Base-by-base conservation (phyloP, 35 echinoderm and acorn worm species). In the Nesometra sesokonis region DNA sequence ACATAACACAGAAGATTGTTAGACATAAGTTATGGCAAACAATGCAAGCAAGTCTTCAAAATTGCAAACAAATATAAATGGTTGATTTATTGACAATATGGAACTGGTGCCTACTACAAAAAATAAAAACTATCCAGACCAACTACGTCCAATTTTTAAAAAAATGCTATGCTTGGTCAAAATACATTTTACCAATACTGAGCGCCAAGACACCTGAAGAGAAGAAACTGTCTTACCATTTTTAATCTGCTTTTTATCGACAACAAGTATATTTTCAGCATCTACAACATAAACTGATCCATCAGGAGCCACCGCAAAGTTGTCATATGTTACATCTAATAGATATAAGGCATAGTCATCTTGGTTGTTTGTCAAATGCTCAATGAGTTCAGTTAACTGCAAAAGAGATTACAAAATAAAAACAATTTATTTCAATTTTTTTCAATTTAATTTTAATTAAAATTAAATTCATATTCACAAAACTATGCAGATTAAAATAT, bases 251-350 rank as follows among this genome's bases (percentile, higher is more conserved):
- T 86, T 76, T 33, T 84, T 93, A 80, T 97, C 95, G 23, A 97
- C 95, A 17, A 97, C 95, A 30, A 97, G 89, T 33, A 97, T 93
- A 80, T 97, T 97, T 77, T 97, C 95, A 21, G 91, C 89, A 91
- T 97, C 95, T 79, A 97, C 87, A 35, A 97, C 36, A 57, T 91
- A 37, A 7, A 93, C 84, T 46, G 88, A 78, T 57, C 91, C 91
- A 30, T 97, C 83, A 37, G 83, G 78, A 11, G 88, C 83, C 0
- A 93, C 91, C 0, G 94, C 91, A 76, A 97, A 89, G 29, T 97
- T 97, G 31, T 97, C 91, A 23, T 67, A 83, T 0, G 86, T 83
- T 11, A 97, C 89, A 78, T 97, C 95, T 3, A 91, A 93, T 79
- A 92, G 77, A 79, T 97, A 97, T 43, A 97, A 33, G 0, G 84